Conservation (phyloP, 2,888 invertebrate species). For the Oithona nana region DNA sequence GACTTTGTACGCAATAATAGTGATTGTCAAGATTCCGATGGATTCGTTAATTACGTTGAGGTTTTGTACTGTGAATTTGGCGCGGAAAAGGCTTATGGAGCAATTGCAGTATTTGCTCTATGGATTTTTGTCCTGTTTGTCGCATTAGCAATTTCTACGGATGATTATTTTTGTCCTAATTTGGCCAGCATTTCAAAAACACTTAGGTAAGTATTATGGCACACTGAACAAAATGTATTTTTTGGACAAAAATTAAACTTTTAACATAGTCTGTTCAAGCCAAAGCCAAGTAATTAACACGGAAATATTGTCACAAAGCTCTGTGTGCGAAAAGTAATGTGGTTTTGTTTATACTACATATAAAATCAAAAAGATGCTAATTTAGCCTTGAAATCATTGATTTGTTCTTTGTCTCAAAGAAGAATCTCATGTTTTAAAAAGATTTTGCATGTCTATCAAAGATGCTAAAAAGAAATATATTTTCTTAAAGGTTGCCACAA, state of each 20-base stretch:
- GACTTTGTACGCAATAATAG: neutral
- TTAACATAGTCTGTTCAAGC: no score
- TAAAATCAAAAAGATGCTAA: no score
- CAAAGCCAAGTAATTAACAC: no score
- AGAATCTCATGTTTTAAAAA: no score
- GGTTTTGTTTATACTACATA: no score
- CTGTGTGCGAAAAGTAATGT: no score
- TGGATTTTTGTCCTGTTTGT: conserved; percentile 36
- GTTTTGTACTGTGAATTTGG: neutral
- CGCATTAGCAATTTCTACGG: conserved; percentile 36
- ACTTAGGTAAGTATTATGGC: neutral
- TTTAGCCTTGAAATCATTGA: no score
- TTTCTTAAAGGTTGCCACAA: conserved; percentile 33
- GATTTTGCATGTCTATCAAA: no score
- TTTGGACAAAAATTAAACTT: no score
- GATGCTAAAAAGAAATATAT: no score
- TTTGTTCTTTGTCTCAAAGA: no score
- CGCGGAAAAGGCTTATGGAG: neutral
- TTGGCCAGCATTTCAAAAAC: conserved; percentile 1
- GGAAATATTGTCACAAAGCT: no score
- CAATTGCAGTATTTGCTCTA: conserved; percentile 25
- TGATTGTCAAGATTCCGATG: neutral
- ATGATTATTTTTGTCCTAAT: conserved; percentile 29
- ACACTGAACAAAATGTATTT: neutral
- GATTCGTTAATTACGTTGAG: neutral